Evolutionary conservation across 2,888 invertebrate genomes (phyloP), one percentile per base, ranked within the genome.

Genomic region (Rotaria socialis): DNA sequence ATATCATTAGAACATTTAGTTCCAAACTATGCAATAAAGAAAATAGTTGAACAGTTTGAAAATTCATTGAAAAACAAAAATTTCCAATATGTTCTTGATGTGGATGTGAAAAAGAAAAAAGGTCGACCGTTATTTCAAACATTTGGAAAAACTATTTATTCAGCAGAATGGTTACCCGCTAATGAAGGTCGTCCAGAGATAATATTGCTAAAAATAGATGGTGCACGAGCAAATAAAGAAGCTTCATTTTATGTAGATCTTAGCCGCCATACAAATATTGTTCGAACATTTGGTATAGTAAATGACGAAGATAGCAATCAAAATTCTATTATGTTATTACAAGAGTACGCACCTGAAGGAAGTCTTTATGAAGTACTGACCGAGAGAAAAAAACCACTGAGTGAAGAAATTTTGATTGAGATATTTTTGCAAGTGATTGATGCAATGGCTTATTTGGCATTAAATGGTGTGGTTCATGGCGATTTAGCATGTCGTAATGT

Each of bases 401-500:
- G 27, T 14, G 67, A 67, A 24, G 16, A n/a, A 27, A 35, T 67
- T 27, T 16, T 27, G 10, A 27, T 8, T 67, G 67, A 67, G 16
- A 67, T 67, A 35, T 67, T 67, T 67, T 14, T 2, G 3, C 67
- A 67, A 35, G 35, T 67, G 2, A 14, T 24, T n/a, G 67, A 27
- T 67, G 67, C 67, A 67, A 67, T 67, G 67, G 11, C 11, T 67
- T 67, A 27, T 67, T 67, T 67, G 19, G 27, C 27, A 16, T 67
- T 27, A 27, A 67, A 67, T 27, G 3, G 16, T 27, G 35, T 67
- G 11, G 27, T 67, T 16, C 67, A 67, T 67, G 10, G 27, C 14
- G 67, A 67, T 67, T 67, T 67, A 35, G 27, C 27, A 27, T 67
- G 67, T 67, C 67, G 27, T 27, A 67, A 67, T 67, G 67, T 67